Evolutionary conservation across 1,140 invertebrate species (phyloP), one percentile per base, ranked within the genome.

Genomic region (Bombus superbus): DNA sequence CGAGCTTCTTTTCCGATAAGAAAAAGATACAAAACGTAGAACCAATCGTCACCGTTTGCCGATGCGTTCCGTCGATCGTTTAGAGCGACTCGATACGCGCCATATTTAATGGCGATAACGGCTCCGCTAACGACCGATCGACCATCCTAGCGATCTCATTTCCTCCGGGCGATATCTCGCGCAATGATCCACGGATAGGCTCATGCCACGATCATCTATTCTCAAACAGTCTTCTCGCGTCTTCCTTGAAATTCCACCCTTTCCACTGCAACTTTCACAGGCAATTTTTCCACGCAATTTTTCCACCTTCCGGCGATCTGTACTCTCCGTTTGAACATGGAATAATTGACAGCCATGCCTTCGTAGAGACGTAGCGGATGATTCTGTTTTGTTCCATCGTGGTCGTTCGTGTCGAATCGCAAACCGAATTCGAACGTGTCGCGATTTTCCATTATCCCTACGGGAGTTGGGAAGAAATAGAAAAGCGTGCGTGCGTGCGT

Each of bases 61-160:
- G 11, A 3, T 35, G 22, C 35, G 40, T 53, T 3, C 11, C 59
- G 53, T 74, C n/a, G 44, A 22, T 15, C 32, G 32, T 59, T 85
- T n/a, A 28, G 59, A 69, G 47, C 78, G 44, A 25, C 62, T 22
- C 35, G 59, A 75, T 75, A 81, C 84, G 77, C 82, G 64, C 82
- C 84, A 85, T 85, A 86, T 85, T 84, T 89, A 91, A 87, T 88
- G 42, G 71, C 81, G 86, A 90, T 89, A 89, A 86, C 87, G 88
- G 83, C 79, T 86, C 3, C 44, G 83, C 64, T 88, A 88, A 89
- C 83, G 84, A 88, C 62, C 88, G 78, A 89, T 89, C 78, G 35
- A 40, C 81, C 32, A 69, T 68, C 77, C 10, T 44, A 38, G 18
- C 64, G 88, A 88, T 88, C 69, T 66, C 44, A 32, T 62, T 86